Evolutionary conservation across 2,113 vertebrate species (phyloP), one percentile per base, ranked within the genome.

Genomic region (Grammomys dolichurus): DNA sequence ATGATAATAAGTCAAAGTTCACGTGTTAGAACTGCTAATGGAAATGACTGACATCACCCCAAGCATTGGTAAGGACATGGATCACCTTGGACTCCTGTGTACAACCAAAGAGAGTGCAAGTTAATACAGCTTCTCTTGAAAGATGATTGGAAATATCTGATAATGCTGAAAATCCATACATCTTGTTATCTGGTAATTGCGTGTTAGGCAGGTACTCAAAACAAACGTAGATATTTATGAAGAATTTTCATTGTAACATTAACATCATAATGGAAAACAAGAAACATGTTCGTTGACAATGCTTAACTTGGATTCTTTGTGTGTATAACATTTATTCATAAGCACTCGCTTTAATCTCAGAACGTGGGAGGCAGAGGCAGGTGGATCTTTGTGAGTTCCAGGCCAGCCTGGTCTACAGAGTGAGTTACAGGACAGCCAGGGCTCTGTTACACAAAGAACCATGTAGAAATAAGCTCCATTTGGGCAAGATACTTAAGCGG

Each of bases 241-340:
- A 96, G 40, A 94, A 73, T 46, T 22, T 94, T 82, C 43, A 40
- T 24, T 87, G 43, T n/a, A 85, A 33, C 31, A 58, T 58, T 70
- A 88, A 65, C 33, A 82, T 19, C 87, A 76, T 13, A 90, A 40
- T 22, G 89, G 87, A 87, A 91, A 77, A 91, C 58, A 77, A 56
- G 58, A 76, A 76, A 93, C 28, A 87, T 22, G 89, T 56, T 93
- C 33, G 48, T 48, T 63, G 94, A 20, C 26, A 67, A 10, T 69
- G 24, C 3, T 89, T 94, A n/a, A 58, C 33, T 76, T 86, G 16
- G 17, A 60, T 65, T 75, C 20, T 36, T 78, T 91, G 36, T 77
- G 24, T 70, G n/a, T 69, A 13, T 94, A 36, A 87, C 24, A 72
- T 77, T 31, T 89, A 77, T 72, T 60, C 12, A 78, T 72, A 2